Percentiles rank a stretch among this genome's conserved stretches.
Evolutionary conservation across 2,888 invertebrate genomes (phyloP).

Genomic region (Philopedon plagiatum): DNA sequence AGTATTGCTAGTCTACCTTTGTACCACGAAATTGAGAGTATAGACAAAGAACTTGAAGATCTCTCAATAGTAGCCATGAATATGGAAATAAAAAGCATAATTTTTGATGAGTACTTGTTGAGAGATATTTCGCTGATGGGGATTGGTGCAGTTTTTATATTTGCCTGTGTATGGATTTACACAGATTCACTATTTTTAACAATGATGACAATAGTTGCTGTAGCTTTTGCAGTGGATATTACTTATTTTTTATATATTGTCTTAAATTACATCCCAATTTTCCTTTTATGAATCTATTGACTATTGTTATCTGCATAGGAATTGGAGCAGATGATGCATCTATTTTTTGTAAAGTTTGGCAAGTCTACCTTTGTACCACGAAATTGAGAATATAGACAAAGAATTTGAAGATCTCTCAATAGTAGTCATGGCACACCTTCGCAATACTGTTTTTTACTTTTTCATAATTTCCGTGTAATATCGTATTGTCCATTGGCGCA

Average conservation of each 20-base stretch:
- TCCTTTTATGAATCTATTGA: slow-evolving; percentile 97
- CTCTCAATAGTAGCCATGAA: slow-evolving; percentile 83
- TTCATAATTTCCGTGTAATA: too few species aligned
- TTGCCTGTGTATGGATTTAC: slow-evolving; percentile 87
- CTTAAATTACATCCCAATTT: slow-evolving; percentile 89
- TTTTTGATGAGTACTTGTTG: slow-evolving; percentile 88
- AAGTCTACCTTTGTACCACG: slow-evolving; percentile 81
- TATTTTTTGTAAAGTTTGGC: slow-evolving; percentile 92
- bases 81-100: slow-evolving; percentile 86
- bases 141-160: slow-evolving; percentile 83
- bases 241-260: slow-evolving; percentile 93
- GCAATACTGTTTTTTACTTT: too few species aligned
- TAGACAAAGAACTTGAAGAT: slow-evolving; percentile 72
- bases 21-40: slow-evolving; percentile 77
- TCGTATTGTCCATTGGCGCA: too few species aligned
- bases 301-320: slow-evolving; percentile 91
- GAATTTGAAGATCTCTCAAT: slow-evolving; percentile 74
- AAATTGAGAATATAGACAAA: slow-evolving; percentile 74
- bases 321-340: slow-evolving; percentile 97
- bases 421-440: slow-evolving; percentile 85
- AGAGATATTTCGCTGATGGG: slow-evolving; percentile 87
- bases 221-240: slow-evolving; percentile 88
- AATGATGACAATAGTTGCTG: slow-evolving; percentile 84
- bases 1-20: slow-evolving; percentile 82
- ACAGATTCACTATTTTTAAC: slow-evolving; percentile 91